phyloP scores from a whole-genome alignment of 2,797 vertebrate species.

The Ibycter americanus region DNA sequence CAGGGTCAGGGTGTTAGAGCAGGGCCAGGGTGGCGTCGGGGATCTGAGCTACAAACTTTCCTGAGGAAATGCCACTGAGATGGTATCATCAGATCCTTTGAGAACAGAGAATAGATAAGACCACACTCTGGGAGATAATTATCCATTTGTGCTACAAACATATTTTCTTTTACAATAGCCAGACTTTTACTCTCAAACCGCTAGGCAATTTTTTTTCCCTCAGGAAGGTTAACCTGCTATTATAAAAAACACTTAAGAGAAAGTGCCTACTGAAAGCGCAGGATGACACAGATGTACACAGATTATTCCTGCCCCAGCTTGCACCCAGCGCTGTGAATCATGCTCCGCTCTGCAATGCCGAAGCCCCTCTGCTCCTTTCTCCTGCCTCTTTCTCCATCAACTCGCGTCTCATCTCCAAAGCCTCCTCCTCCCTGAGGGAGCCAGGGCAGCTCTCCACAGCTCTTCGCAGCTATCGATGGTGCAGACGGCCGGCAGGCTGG shows the following conservation, averaged over 20 bases:
- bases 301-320: background rate
- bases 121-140: slow-evolving; percentile 58
- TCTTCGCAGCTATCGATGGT: fast-evolving
- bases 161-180: slow-evolving; percentile 18
- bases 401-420: background rate
- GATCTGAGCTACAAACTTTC: slow-evolving; percentile 55
- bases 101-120: slow-evolving; percentile 29
- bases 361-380: background rate
- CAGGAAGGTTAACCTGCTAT: slow-evolving; percentile 4
- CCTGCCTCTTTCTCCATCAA: background rate
- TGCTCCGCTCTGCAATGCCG: fast-evolving
- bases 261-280: background rate
- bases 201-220: background rate
- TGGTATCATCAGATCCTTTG: slow-evolving; percentile 63
- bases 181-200: background rate
- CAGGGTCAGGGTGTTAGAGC: slow-evolving; percentile 16
- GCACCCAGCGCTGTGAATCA: background rate
- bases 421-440: background rate
- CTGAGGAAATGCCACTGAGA: slow-evolving; percentile 76
- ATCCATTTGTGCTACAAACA: slow-evolving; percentile 5
- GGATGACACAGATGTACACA: background rate
- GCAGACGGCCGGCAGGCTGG: background rate
- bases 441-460: background rate
- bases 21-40: background rate
- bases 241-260: background rate